Evolutionary conservation across 1,140 invertebrate genomes (phyloP).

Genomic region (Hirudo medicinalis): DNA sequence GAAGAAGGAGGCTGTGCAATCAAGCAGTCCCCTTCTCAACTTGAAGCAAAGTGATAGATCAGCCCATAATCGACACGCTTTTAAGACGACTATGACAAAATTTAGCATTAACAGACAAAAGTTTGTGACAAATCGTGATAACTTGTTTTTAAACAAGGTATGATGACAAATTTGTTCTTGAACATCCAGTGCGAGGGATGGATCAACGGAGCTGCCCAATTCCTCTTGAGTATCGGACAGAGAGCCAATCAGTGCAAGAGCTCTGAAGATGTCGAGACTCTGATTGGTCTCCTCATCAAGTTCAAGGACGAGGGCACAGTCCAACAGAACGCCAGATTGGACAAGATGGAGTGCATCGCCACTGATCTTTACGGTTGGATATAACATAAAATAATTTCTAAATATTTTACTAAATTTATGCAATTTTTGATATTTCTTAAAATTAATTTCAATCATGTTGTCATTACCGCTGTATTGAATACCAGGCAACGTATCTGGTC

Average conservation of each 20-base stretch:
- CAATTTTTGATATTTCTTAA: too few relatives aligned
- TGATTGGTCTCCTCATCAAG: constrained; percentile 52
- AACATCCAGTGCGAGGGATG: constrained; percentile 52
- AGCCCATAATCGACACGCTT: too few relatives aligned
- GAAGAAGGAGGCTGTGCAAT: too few relatives aligned
- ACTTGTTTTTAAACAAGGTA: not conserved
- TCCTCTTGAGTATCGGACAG: constrained; percentile 55
- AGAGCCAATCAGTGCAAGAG: constrained; percentile 52
- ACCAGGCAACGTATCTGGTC: constrained; percentile 26
- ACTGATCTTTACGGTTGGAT: constrained; percentile 52
- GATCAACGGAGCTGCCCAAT: constrained; percentile 57
- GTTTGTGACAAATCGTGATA: not conserved
- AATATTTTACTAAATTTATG: not conserved
- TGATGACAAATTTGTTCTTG: not conserved
- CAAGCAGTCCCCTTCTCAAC: too few relatives aligned
- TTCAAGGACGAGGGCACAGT: constrained; percentile 57
- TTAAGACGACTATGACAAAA: not conserved
- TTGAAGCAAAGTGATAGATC: not conserved
- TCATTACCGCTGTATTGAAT: too few relatives aligned
- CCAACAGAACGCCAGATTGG: constrained; percentile 54
- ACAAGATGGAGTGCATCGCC: constrained; percentile 53
- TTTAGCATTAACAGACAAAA: not conserved
- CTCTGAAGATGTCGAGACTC: constrained; percentile 47
- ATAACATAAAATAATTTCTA: not conserved
- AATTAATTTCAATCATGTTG: too few relatives aligned